A percentile compares a stretch with the other conserved stretches of the same genome.
These are phyloP conservation scores for Trichonephila clavipes DNA, from an alignment of 1,140 invertebrate species.

Conservation along the genomic window DNA sequence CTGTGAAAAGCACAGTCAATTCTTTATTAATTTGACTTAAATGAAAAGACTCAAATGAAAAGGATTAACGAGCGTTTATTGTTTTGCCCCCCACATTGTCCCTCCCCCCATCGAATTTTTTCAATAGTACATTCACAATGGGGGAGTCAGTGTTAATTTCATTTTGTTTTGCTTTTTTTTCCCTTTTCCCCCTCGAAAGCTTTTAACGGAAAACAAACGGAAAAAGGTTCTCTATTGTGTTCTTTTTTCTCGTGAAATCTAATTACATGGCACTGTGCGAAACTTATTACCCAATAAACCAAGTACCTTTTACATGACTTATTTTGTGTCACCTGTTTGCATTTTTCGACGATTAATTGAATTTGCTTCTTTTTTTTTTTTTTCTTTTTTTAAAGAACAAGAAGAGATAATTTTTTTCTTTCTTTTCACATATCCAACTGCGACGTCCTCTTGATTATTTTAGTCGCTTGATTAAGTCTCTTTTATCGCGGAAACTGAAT, in stretches of 20 bases:
- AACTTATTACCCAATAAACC: constrained; percentile 65
- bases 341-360: constrained; percentile 56
- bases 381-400: too few relatives aligned
- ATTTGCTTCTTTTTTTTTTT: constrained; percentile 49
- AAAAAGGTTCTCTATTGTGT: constrained; percentile 24
- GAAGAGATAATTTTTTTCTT: not conserved
- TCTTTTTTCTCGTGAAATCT: constrained; percentile 8
- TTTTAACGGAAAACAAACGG: constrained; percentile 64
- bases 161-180: constrained; percentile 40
- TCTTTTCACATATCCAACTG: not conserved
- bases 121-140: constrained; percentile 1
- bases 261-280: constrained; percentile 47
- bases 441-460: constrained; percentile 55
- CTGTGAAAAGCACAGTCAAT: not conserved
- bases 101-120: not conserved
- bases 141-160: constrained; percentile 52
- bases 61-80: constrained; percentile 51
- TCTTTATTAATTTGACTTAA: constrained; percentile 8
- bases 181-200: not conserved
- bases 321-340: constrained; percentile 57
- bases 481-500: constrained; percentile 14
- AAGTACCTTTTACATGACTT: constrained; percentile 61
- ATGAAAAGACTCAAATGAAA: constrained; percentile 34
- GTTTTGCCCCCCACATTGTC: not conserved
- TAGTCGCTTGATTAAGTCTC: constrained; percentile 50